A percentile compares a stretch with the other conserved stretches of the same genome.
Conservation (phyloP, 2,888 invertebrate species). For the Rambutsinella grinnellia region DNA sequence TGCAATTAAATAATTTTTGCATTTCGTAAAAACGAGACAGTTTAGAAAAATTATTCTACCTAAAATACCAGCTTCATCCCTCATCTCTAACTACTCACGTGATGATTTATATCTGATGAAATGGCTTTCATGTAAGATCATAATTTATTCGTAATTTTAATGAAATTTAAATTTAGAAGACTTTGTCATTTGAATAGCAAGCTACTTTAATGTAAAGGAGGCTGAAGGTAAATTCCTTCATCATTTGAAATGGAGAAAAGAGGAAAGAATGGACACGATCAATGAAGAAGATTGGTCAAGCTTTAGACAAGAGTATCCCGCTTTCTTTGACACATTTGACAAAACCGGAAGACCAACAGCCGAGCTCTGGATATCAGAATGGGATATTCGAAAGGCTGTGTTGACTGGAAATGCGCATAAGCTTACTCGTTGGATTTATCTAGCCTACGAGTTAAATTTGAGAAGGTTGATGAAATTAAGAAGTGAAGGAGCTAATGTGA, state of each 20-base stretch:
- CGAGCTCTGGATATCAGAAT: slow-evolving; percentile 5
- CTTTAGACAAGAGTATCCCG: neutral
- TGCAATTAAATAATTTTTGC: too few species aligned
- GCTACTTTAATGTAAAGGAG: neutral
- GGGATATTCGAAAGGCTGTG: slow-evolving; percentile 1
- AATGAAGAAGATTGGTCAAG: neutral
- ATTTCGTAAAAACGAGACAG: too few species aligned
- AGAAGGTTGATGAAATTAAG: too few species aligned
- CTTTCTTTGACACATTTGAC: neutral
- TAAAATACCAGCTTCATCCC: neutral
- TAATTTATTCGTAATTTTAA: too few species aligned
- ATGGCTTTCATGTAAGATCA: too few species aligned
- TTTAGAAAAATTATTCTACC: slow-evolving; percentile 2
- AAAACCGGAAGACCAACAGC: neutral
- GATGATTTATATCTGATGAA: too few species aligned
- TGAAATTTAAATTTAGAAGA: too few species aligned
- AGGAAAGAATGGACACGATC: neutral
- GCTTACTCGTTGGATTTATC: too few species aligned
- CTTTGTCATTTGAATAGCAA: neutral
- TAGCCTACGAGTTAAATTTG: too few species aligned
- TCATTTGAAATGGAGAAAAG: neutral
- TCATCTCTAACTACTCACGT: too few species aligned
- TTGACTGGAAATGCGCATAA: neutral
- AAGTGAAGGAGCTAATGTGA: neutral
- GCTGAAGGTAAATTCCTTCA: neutral